A percentile compares a stretch with the other conserved stretches of the same genome.
phyloP scores from a whole-genome alignment of 1,140 invertebrate species.

The Anoplolepis gracilipes region DNA sequence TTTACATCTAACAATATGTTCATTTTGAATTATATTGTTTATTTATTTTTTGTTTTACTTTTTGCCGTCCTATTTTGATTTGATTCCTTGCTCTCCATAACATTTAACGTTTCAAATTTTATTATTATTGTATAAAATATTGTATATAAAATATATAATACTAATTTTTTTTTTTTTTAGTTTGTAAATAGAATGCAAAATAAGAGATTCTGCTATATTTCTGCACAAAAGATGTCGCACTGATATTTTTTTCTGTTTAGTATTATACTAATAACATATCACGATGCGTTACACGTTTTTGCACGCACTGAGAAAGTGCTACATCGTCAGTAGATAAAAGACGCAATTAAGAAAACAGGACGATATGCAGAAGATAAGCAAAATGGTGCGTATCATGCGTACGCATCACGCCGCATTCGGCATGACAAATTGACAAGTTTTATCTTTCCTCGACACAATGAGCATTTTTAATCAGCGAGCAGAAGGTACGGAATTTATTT shows the following conservation, averaged over 20 bases:
- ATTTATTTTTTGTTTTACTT: too few species aligned
- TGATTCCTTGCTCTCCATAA: too few species aligned
- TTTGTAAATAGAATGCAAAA: neutral
- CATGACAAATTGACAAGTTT: neutral
- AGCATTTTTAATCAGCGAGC: too few species aligned
- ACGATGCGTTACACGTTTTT: neutral
- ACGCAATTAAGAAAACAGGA: constrained; percentile 46
- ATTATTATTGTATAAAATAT: too few species aligned
- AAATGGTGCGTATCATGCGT: neutral
- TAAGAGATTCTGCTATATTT: neutral
- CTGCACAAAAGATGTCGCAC: neutral
- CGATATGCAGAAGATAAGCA: neutral
- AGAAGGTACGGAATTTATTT: too few species aligned
- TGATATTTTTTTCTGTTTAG: constrained; percentile 5
- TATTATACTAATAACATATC: neutral
- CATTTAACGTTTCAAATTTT: too few species aligned
- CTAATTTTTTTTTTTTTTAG: neutral
- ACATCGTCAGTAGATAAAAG: constrained; percentile 27
- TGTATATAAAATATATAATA: too few species aligned
- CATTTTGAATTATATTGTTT: too few species aligned
- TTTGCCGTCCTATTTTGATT: too few species aligned
- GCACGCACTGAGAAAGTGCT: neutral
- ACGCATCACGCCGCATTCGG: neutral
- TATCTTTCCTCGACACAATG: too few species aligned
- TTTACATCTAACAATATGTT: too few species aligned